These are phyloP conservation scores for Meteorus sp. DNA, from an alignment of 1,140 invertebrate species.

Conservation along the genomic window DNA sequence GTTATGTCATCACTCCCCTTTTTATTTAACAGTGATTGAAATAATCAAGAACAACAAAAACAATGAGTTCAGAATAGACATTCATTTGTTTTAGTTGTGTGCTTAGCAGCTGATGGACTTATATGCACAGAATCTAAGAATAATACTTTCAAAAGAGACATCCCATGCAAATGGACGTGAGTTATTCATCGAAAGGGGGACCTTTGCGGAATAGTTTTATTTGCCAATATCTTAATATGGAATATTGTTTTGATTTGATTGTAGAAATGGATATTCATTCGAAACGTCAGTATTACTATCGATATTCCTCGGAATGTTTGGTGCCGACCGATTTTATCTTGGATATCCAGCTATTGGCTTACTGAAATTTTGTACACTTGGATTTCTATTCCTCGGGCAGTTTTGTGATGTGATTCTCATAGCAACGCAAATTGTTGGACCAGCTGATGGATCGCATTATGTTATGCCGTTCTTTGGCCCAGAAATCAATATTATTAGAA, in stretches of 20 bases:
- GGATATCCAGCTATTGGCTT: slow-evolving; percentile 95
- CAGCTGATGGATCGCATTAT: slow-evolving; percentile 96
- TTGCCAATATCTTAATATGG: too few relatives aligned
- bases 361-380: slow-evolving; percentile 92
- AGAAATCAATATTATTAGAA: slow-evolving; percentile 75
- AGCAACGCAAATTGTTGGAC: slow-evolving; percentile 88
- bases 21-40: not conserved
- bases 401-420: slow-evolving; percentile 94
- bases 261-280: slow-evolving; percentile 90
- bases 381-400: slow-evolving; percentile 96
- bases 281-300: slow-evolving; percentile 91
- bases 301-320: slow-evolving; percentile 96
- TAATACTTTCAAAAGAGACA: slow-evolving; percentile 77
- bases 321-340: slow-evolving; percentile 94
- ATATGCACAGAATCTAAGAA: slow-evolving; percentile 79
- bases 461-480: slow-evolving; percentile 93
- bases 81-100: slow-evolving; percentile 68
- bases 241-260: slow-evolving; percentile 47
- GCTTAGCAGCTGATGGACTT: slow-evolving; percentile 80
- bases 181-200: too few relatives aligned
- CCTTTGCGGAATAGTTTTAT: not conserved
- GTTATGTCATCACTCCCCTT: slow-evolving; percentile 13
- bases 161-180: slow-evolving; percentile 93
- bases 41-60: too few relatives aligned
- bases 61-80: too few relatives aligned